These are phyloP conservation scores for Sternarchorhynchus goeldii DNA, from an alignment of 2,797 vertebrate species.

Conservation along the genomic window DNA sequence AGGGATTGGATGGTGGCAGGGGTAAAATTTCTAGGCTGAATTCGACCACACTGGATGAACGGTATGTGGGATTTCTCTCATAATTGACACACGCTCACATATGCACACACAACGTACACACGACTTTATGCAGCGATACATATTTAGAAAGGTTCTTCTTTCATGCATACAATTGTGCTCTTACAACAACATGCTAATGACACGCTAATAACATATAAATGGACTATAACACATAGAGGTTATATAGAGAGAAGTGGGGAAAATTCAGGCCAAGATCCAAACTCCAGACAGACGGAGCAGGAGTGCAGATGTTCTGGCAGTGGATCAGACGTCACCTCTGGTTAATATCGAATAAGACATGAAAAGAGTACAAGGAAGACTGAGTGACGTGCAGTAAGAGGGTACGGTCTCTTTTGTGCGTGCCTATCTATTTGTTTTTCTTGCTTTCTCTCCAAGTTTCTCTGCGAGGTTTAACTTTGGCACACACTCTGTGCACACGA, in stretches of 20 bases:
- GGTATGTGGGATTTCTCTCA: conserved; percentile 60
- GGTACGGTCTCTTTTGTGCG: conserved; percentile 35
- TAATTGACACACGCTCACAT: background rate
- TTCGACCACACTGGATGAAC: conserved; percentile 66
- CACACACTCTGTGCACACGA: background rate
- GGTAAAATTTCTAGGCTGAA: conserved; percentile 64
- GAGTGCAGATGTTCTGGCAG: background rate
- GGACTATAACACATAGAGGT: too few relatives aligned
- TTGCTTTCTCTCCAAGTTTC: conserved; percentile 1
- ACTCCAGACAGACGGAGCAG: background rate
- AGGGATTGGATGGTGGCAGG: conserved; percentile 59
- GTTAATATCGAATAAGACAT: background rate
- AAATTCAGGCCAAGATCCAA: background rate
- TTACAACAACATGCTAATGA: background rate
- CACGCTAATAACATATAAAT: background rate
- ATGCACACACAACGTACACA: background rate
- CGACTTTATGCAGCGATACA: background rate
- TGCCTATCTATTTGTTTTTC: conserved; percentile 19
- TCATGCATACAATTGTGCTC: background rate
- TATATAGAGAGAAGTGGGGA: background rate
- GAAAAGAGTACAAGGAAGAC: conserved; percentile 8
- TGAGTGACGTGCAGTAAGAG: conserved; percentile 54
- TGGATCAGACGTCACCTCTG: background rate
- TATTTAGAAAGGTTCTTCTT: background rate
- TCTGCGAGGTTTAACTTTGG: background rate